Evolutionary conservation across 1,140 invertebrate genomes (phyloP), one percentile per base, ranked within the genome.

Genomic region (Zaprionus africanus): DNA sequence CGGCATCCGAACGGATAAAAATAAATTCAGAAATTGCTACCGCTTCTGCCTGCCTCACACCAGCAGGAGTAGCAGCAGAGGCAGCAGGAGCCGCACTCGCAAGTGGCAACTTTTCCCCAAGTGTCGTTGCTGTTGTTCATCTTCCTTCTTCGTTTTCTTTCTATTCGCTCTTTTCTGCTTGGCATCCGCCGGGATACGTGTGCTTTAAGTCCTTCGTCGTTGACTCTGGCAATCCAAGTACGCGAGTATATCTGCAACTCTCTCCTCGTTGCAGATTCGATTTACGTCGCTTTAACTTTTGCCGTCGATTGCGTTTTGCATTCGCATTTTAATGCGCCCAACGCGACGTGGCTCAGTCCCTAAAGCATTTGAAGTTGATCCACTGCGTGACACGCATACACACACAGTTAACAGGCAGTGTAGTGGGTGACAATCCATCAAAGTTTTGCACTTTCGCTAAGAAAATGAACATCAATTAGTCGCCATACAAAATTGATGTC

Each of bases 11-110:
- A 79, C 51, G 76, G 79, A 88, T 90, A 82, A 90, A 88, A 85
- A 90, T 88, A 88, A 88, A 85, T 90, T 81, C 85, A 90, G 79
- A 84, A 88, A 90, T 88, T 88, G 85, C 81, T 84, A 84, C 85
- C 84, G 84, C 56, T 90, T 79, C 81, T 79, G 57, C 70, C 36
- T 68, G 31, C 43, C 56, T 71, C 62, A 22, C 63, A 72, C 36
- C 60, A 13, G 26, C 26, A 13, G 4, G 17, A 58, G 56, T 0
- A 17, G 24, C 5, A 41, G n/a, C 59, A 34, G 17, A 24, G 15
- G 26, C 28, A 54, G 22, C 59, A 34, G 11, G 2, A 46, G 62
- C 26, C 26, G 13, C 34, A 57, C 62, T 19, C 22, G 62, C 73
- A 83, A 76, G 62, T 72, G 73, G 59, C 63, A 79, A 83, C 78